These are phyloP conservation scores for Rhabdornis inornatus DNA, from an alignment of 2,113 vertebrate genomes.

Conservation along the genomic window DNA sequence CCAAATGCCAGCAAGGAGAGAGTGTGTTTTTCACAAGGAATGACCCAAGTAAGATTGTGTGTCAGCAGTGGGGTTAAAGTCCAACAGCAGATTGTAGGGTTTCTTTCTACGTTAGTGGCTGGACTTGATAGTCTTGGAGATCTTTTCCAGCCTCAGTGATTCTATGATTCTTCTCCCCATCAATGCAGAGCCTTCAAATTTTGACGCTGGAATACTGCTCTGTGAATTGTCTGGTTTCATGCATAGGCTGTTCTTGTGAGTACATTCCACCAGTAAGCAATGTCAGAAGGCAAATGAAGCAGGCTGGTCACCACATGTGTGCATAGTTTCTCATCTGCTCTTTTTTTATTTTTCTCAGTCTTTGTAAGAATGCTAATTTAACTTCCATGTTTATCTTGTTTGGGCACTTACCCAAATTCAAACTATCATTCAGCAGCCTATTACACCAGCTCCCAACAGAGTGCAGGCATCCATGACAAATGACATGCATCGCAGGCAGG, in stretches of 20 bases:
- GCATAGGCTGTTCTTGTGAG: not conserved
- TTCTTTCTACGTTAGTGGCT: not conserved
- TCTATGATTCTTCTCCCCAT: not conserved
- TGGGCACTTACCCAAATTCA: not conserved
- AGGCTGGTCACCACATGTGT: not conserved
- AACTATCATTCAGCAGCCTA: not conserved
- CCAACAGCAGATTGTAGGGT: not conserved
- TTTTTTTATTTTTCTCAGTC: not conserved
- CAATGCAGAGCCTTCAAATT: not conserved
- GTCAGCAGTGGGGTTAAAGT: not conserved
- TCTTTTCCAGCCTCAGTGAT: not conserved
- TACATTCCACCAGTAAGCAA: not conserved
- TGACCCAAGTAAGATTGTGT: not conserved
- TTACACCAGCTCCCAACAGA: not conserved
- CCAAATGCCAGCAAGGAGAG: not conserved
- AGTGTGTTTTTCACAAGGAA: not conserved
- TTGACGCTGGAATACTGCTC: not conserved
- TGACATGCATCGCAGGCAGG: not conserved
- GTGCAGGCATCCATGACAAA: not conserved
- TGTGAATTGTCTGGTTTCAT: not conserved
- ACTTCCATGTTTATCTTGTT: not conserved
- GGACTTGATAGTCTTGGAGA: not conserved
- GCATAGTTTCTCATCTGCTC: not conserved
- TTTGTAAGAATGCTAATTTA: not conserved
- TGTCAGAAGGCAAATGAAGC: not conserved